Conservation (phyloP, 2,113 vertebrate genomes). For the Vidua chalybeata region DNA sequence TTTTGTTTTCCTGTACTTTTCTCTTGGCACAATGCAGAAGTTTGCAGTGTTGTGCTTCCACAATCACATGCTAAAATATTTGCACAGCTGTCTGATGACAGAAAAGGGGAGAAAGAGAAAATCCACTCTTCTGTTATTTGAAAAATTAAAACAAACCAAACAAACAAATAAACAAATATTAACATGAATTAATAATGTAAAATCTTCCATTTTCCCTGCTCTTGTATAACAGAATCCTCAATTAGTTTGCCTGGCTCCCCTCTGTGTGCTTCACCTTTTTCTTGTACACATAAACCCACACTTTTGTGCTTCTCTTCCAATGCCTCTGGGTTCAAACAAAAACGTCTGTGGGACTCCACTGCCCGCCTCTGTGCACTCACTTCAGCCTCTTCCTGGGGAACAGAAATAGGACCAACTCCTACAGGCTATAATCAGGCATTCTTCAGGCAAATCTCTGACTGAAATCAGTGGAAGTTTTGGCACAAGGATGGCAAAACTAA, state of each 20-base stretch:
- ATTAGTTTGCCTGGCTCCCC: not conserved
- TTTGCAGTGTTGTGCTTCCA: slow-evolving; percentile 60
- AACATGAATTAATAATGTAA: not conserved
- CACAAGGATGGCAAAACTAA: not conserved
- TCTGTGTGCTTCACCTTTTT: not conserved
- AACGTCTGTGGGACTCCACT: fast-evolving
- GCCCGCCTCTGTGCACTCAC: not conserved
- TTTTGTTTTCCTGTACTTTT: slow-evolving; percentile 63
- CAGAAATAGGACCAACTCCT: slow-evolving; percentile 6
- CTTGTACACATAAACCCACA: not conserved
- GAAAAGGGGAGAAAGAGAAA: not conserved
- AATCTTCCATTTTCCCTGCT: not conserved
- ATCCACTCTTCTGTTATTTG: not conserved
- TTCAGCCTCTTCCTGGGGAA: not conserved
- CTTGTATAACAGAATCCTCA: not conserved
- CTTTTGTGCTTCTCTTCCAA: not conserved
- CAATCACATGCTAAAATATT: slow-evolving; percentile 65
- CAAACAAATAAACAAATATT: not conserved
- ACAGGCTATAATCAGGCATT: not conserved
- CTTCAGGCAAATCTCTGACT: not conserved
- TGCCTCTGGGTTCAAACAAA: not conserved
- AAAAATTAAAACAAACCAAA: not conserved
- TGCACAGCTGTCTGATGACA: slow-evolving; percentile 66
- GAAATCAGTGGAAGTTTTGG: slow-evolving; percentile 27
- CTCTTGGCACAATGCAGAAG: slow-evolving; percentile 53